phyloP scores from a whole-genome alignment of 2,797 vertebrate species.

The Synanceia verrucosa region DNA sequence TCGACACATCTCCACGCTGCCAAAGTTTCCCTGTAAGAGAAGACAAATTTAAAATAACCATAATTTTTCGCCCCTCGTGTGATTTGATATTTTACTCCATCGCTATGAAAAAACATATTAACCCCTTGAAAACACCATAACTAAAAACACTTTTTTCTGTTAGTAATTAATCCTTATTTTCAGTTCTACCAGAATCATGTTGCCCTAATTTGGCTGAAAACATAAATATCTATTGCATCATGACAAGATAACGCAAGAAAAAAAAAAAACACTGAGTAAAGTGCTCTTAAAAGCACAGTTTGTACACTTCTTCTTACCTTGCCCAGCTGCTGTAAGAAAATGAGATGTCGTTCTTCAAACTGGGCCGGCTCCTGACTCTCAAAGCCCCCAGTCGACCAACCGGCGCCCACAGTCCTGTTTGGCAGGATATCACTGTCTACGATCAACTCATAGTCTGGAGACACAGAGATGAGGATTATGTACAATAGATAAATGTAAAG shows the following conservation, averaged over 20 bases:
- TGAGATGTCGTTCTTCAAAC: conserved; percentile 96
- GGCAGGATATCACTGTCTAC: conserved; percentile 92
- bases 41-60: background rate
- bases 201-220: background rate
- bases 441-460: conserved; percentile 92
- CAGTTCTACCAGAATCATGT: background rate
- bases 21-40: conserved; percentile 91
- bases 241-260: background rate
- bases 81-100: background rate
- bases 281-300: background rate
- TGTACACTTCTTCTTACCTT: conserved; percentile 82
- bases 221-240: background rate
- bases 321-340: conserved; percentile 95
- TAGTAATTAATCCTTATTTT: background rate
- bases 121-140: background rate
- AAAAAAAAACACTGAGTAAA: fast-evolving
- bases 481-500: background rate
- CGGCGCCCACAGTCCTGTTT: conserved; percentile 81
- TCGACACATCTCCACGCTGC: conserved; percentile 97
- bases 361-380: conserved; percentile 91
- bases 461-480: conserved; percentile 3
- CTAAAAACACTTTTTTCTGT: background rate
- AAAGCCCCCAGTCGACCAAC: conserved; percentile 85
- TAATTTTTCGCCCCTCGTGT: background rate
- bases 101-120: background rate